A percentile compares a stretch with the other conserved stretches of the same genome.
phyloP scores from a whole-genome alignment of 2,797 vertebrate genomes.

The Scolopax bukidnonensis region DNA sequence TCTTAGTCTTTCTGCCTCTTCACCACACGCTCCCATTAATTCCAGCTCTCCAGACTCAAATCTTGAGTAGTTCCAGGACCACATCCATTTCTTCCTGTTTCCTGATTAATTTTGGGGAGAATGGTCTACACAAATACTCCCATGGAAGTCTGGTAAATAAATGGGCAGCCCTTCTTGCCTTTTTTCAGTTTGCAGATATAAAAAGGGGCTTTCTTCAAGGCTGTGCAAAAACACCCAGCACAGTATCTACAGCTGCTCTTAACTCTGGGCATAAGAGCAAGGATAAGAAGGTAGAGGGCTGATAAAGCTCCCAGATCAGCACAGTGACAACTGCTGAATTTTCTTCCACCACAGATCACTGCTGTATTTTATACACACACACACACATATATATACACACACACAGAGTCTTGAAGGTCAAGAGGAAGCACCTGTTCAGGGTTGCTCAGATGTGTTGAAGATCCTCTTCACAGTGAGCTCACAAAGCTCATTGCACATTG shows the following conservation, averaged over 20 bases:
- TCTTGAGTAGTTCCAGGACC: neutral
- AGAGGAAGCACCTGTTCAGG: neutral
- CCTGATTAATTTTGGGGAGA: neutral
- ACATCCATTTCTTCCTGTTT: neutral
- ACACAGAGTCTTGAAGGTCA: neutral
- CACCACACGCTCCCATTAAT: neutral
- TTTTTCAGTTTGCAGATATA: neutral
- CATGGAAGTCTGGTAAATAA: neutral
- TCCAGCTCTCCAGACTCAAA: neutral
- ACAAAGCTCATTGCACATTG: neutral
- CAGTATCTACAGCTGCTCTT: neutral
- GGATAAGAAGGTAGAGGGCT: neutral
- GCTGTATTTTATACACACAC: too few species aligned
- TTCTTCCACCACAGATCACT: neutral
- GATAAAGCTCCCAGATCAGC: neutral
- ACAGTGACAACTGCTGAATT: neutral
- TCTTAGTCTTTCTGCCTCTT: neutral
- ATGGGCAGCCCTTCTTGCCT: neutral
- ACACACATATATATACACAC: too few species aligned
- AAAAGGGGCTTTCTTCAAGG: neutral
- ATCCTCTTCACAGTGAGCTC: neutral
- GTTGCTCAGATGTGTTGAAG: neutral
- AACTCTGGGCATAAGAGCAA: neutral
- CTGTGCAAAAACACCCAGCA: neutral
- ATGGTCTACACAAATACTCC: neutral